phyloP scores from a whole-genome alignment of 1,140 invertebrate species.

The Grapholita molesta region DNA sequence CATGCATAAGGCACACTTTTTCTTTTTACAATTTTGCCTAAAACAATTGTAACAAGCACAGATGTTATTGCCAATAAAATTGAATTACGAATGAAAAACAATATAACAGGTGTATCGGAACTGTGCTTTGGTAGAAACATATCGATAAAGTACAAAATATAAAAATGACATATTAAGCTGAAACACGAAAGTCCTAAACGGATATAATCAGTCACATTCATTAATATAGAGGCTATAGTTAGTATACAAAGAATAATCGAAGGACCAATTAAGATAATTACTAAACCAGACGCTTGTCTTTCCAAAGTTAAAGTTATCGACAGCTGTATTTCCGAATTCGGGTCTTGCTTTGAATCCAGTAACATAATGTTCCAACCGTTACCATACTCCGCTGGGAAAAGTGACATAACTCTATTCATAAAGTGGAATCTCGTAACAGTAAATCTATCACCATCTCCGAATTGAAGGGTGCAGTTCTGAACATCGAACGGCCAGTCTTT shows the following conservation, averaged over 20 bases:
- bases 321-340: not conserved
- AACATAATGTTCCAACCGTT: not conserved
- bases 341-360: not conserved
- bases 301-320: not conserved
- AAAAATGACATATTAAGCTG: not conserved
- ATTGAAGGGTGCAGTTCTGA: constrained; percentile 20
- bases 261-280: not conserved
- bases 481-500: constrained; percentile 27
- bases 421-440: not conserved
- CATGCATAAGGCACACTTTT: not conserved
- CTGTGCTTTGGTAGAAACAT: not conserved
- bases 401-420: not conserved
- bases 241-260: not conserved
- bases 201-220: not conserved
- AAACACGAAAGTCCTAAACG: not conserved
- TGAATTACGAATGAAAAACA: not conserved
- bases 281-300: not conserved
- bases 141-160: not conserved
- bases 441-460: constrained; percentile 13
- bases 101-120: not conserved
- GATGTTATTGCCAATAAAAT: not conserved
- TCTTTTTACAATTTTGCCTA: not conserved
- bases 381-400: not conserved
- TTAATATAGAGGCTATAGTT: not conserved
- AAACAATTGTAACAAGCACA: not conserved